Evolutionary conservation across 2,888 invertebrate species (phyloP), one percentile per base, ranked within the genome.

Genomic region (Asteroscopus sphinx): DNA sequence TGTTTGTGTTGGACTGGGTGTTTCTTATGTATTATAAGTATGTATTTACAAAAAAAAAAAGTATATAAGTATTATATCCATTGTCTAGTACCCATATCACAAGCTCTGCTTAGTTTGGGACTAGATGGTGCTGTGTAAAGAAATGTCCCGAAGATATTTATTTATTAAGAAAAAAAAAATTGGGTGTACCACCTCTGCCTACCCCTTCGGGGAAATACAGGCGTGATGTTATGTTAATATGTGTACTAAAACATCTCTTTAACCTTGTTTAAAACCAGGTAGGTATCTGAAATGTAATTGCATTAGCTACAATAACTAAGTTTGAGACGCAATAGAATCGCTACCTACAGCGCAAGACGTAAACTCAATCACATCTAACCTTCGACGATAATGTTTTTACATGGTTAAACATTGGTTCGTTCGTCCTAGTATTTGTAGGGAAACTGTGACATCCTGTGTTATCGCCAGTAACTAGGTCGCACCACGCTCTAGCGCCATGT

Each of bases 381-480:
- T 69, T 69, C 73, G 28, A 5, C 55, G 59, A 53, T 58, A 57
- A 61, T 61, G 68, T 49, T 54, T 36, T 56, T 60, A 70, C 59
- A 68, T 61, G 56, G 51, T 36, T 59, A 62, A 66, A 60, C 68
- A 58, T 39, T 44, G 63, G 54, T 48, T 46, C 17, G 36, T 37
- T 55, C 44, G 60, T 59, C 71, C 73, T 65, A 68, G 68, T 65
- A 56, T 59, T 55, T 78, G 77, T 80, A 82, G 86, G 87, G 86
- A 90, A 91, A 90, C 89, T 90, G 83, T 87, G 88, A 87, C 90
- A 92, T 93, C 90, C 91, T 91, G 88, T 88, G 88, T 92, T 93
- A 93, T 93, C 92, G 88, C 76, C 30, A 35, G 81, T 81, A 93
- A 88, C 82, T 94, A 77, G 93, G 93, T 89, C 93, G 82, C 79